Evolutionary conservation across 2,888 invertebrate species (phyloP).

Genomic region (Diarsia dahlii): DNA sequence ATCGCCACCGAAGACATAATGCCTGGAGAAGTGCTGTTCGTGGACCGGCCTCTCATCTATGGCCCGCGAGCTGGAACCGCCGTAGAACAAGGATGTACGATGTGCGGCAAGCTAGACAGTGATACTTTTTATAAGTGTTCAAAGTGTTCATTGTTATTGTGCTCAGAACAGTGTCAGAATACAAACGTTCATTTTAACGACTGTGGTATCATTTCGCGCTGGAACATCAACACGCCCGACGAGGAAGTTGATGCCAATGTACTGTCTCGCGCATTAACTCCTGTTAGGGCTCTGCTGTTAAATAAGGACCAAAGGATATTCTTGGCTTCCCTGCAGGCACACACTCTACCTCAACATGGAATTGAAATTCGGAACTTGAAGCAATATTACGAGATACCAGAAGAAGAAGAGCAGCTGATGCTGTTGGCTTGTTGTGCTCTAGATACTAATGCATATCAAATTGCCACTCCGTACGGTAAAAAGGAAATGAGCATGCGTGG

Average conservation of each 20-base stretch:
- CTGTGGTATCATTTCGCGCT: slow-evolving; percentile 91
- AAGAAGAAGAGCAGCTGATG: slow-evolving; percentile 91
- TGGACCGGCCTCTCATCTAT: slow-evolving; percentile 92
- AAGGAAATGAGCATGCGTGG: slow-evolving; percentile 91
- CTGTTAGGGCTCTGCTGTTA: slow-evolving; percentile 83
- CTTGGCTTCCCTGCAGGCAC: slow-evolving; percentile 88
- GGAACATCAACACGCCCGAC: slow-evolving; percentile 88
- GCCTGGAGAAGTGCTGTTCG: slow-evolving; percentile 93
- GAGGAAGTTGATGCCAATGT: slow-evolving; percentile 81
- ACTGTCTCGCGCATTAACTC: slow-evolving; percentile 81
- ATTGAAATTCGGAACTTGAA: slow-evolving; percentile 91
- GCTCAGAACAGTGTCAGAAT: slow-evolving; percentile 92
- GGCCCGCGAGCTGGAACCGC: slow-evolving; percentile 92
- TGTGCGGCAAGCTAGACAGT: slow-evolving; percentile 90
- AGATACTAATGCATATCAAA: slow-evolving; percentile 93
- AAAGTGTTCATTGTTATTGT: slow-evolving; percentile 93
- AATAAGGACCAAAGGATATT: slow-evolving; percentile 88
- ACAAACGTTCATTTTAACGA: slow-evolving; percentile 91
- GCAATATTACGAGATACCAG: slow-evolving; percentile 85
- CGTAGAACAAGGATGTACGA: slow-evolving; percentile 92
- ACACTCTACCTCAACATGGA: slow-evolving; percentile 89
- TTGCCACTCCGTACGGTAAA: slow-evolving; percentile 84
- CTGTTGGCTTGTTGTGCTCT: slow-evolving; percentile 91
- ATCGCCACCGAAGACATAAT: slow-evolving; percentile 92
- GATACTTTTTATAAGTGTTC: slow-evolving; percentile 89